Base-by-base conservation (phyloP, 2,888 invertebrate genomes). In the Octodonta nipae region DNA sequence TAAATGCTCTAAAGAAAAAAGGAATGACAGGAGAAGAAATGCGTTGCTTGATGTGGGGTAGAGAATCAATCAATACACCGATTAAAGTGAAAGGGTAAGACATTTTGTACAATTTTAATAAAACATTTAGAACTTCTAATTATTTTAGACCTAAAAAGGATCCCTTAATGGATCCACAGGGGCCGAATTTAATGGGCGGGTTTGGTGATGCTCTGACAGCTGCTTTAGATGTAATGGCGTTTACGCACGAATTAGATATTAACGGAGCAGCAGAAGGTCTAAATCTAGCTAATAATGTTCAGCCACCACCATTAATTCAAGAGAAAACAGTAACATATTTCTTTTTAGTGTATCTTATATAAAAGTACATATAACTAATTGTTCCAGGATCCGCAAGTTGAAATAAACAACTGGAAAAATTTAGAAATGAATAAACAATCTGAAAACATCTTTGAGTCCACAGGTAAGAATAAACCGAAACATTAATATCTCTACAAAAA, bases 31-130 rank as follows among this genome's bases (percentile, higher is more conserved):
- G 88, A 0, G 88, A 89, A 58, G 80, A 86, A 56, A 67, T 89
- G 61, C 67, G 87, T 4, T 70, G 81, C 27, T 66, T 88, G 24
- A 89, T 89, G 87, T 89, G 89, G 88, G 88, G 87, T 8, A 69
- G 87, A 15, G 83, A 83, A 16, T 86, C 86, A 1, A 83, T 88
- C 44, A 84, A 83, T 5, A 86, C 87, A 3, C 88, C 88, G 0
- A 75, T 84, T 8, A 81, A 83, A 62, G 67, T 70, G 2, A 68
- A 69, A 49, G 71, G 71, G 70, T 71, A 63, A 43, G 26, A 28
- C n/a, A 22, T 20, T n/a, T 20, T 7, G 6, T 20, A 20, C 3
- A 4, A 4, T 22, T 3, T 22, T 10, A 22, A 22, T 4, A 4
- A 3, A 10, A 22, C 4, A 22, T 11, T 4, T 10, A 3, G n/a